A percentile compares a stretch with the other conserved stretches of the same genome.
Conservation (phyloP, 1,140 invertebrate genomes). For the Chironomus tepperi region DNA sequence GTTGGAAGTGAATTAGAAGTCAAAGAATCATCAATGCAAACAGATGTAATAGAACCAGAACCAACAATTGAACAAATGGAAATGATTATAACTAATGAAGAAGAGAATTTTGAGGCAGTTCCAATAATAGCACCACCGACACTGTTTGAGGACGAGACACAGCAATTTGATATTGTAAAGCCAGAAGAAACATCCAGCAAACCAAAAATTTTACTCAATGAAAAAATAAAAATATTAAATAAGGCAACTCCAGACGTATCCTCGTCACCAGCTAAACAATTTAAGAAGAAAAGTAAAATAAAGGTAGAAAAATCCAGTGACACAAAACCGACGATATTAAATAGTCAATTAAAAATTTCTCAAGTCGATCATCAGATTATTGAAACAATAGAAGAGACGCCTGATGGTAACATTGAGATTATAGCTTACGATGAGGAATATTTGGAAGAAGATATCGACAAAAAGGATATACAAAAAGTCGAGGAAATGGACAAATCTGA, state of each 20-base stretch:
- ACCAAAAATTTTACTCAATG: conserved; percentile 37
- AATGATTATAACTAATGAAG: conserved; percentile 29
- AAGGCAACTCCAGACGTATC: conserved; percentile 29
- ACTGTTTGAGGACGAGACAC: not conserved
- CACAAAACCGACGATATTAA: not conserved
- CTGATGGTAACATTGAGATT: conserved; percentile 34
- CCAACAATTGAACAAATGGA: conserved; percentile 32
- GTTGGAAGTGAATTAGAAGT: conserved; percentile 25
- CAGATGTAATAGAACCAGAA: conserved; percentile 28
- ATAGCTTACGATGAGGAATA: conserved; percentile 33
- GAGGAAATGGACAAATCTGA: conserved; percentile 32
- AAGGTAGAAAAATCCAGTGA: not conserved
- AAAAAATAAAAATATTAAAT: conserved; percentile 35
- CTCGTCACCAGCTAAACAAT: conserved; percentile 30
- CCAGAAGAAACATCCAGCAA: conserved; percentile 25
- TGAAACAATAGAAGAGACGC: conserved; percentile 30
- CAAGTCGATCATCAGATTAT: conserved; percentile 31
- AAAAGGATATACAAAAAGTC: conserved; percentile 30
- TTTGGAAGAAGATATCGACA: conserved; percentile 30
- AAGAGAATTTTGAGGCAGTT: conserved; percentile 28
- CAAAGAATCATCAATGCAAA: conserved; percentile 1
- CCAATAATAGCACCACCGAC: not conserved
- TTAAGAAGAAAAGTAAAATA: not conserved
- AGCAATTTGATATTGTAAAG: not conserved
- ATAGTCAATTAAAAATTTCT: not conserved